Evolutionary conservation across 2,113 vertebrate genomes (phyloP), one percentile per base, ranked within the genome.

Genomic region (Eublepharis macularius): DNA sequence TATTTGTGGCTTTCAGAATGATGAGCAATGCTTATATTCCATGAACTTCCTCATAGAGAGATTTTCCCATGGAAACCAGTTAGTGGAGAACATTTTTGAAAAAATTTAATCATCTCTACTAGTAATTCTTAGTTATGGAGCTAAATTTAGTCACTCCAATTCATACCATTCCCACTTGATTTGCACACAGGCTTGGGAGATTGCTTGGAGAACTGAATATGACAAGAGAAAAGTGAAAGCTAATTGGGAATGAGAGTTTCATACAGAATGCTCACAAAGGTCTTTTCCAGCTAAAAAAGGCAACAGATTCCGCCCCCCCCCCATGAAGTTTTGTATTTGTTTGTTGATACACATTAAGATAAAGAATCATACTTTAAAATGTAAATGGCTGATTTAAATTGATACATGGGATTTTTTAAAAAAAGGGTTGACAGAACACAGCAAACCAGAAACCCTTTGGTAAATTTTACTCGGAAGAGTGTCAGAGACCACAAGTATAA

Each of bases 81-180:
- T 87, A 89, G 84, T 82, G 65, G 88, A 72, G 77, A 76, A 72
- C 85, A 90, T 34, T 86, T 92, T 92, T 78, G 86, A 83, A 39
- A 82, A 36, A 77, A 47, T 90, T 57, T 81, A 90, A 80, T 82
- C 69, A 86, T 60, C 43, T 87, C 76, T 45, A 34, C 29, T 66
- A 49, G 45, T 36, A 72, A 81, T 26, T 75, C 78, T 73, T 76
- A 77, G 85, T 83, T 89, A 91, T 5, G 36, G 76, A 90, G 77
- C 6, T 9, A 88, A 85, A 92, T 91, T 90, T 83, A 83, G 92
- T 89, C 43, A 45, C 77, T 91, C 87, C 80, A 74, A 49, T 91
- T 93, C 85, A 78, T 79, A 63, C 75, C 60, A 85, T 81, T 68
- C 76, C 86, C 87, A 84, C 36, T 73, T 89, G 88, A 85, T 0